These are phyloP conservation scores for Colius striatus DNA, from an alignment of 2,113 vertebrate genomes.

Conservation along the genomic window DNA sequence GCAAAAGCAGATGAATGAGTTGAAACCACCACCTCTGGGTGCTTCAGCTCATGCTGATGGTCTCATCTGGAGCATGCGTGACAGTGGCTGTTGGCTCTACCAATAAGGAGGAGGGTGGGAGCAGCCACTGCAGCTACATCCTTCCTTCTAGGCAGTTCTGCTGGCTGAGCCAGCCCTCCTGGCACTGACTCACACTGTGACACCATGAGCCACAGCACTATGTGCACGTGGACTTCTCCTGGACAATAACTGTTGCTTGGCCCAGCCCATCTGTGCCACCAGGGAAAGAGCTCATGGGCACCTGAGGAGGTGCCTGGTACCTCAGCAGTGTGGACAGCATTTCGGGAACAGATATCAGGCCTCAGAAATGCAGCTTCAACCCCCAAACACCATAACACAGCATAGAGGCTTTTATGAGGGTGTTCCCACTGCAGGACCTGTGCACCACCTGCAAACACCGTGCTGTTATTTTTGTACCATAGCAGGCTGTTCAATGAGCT, in stretches of 20 bases:
- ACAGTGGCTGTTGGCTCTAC: neutral
- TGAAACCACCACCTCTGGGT: neutral
- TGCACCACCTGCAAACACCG: neutral
- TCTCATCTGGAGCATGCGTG: neutral
- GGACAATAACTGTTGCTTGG: accelerated
- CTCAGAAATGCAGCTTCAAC: neutral
- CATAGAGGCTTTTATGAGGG: neutral
- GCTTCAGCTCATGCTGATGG: neutral
- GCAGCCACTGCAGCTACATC: neutral
- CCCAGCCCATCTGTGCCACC: neutral
- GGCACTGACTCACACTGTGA: accelerated
- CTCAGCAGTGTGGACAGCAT: neutral
- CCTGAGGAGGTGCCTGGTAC: neutral
- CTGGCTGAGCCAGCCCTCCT: neutral
- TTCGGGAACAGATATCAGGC: neutral
- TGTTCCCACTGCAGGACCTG: neutral
- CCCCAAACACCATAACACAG: neutral
- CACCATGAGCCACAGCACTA: accelerated
- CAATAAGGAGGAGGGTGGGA: neutral
- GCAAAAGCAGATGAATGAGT: neutral
- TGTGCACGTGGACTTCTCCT: accelerated
- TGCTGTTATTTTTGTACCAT: neutral
- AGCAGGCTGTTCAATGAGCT: neutral
- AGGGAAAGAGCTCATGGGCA: accelerated
- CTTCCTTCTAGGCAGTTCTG: neutral